Evolutionary conservation across 2,113 vertebrate species (phyloP).

Genomic region (Murina feae): DNA sequence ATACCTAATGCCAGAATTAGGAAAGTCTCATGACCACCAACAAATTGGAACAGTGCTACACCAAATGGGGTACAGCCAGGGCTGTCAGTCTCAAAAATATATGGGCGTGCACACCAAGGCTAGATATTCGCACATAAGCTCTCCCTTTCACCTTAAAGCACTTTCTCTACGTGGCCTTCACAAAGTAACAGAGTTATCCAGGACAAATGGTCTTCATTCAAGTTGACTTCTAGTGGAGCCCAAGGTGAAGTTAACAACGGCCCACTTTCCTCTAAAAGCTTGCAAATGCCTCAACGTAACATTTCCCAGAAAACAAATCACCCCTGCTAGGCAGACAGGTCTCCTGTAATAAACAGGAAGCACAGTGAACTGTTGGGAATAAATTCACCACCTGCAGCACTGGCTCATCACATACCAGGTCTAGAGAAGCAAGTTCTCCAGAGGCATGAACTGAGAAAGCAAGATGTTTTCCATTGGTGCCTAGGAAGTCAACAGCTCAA

Average conservation of each 20-base stretch:
- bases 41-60: neutral
- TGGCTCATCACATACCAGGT: neutral
- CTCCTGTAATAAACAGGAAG: neutral
- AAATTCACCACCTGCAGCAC: neutral
- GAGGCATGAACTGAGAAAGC: neutral
- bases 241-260: neutral
- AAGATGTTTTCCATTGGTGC: neutral
- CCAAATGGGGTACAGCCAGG: neutral
- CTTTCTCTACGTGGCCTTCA: neutral
- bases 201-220: neutral
- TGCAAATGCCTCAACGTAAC: neutral
- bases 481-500: neutral
- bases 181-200: neutral
- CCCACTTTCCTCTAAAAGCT: neutral
- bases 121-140: neutral
- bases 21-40: neutral
- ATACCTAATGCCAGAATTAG: neutral
- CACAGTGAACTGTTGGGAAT: neutral
- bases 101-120: rapidly evolving
- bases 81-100: neutral
- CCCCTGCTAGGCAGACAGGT: neutral
- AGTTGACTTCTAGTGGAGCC: neutral
- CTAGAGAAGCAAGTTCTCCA: neutral
- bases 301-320: neutral
- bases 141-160: neutral